Base-by-base conservation (phyloP, 2,797 vertebrate genomes). In the Poeciliopsis gracilis region DNA sequence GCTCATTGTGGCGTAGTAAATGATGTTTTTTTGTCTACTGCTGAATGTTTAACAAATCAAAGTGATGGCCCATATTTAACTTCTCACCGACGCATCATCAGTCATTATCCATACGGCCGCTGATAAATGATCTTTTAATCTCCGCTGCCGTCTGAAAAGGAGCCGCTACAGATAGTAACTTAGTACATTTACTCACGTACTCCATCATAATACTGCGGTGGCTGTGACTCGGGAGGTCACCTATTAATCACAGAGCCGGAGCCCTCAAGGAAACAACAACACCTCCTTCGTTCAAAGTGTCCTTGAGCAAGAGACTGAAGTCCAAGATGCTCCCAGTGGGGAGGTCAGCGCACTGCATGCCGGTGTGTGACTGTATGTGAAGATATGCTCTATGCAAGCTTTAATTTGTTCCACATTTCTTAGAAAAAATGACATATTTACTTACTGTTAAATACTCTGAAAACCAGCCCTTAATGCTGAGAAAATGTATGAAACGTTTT, bases 1-100 rank as follows among this genome's bases (percentile, higher is more conserved):
- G 77, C 84, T 93, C 88, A 87, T 53, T 77, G 85, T 90, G 83
- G 80, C 83, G 76, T 81, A 73, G 77, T 83, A 86, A 89, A 90
- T 89, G 8, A 87, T 83, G 84, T 23, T 74, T 84, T 81, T 86
- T 69, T 76, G 80, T 88, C 82, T 81, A 15, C 69, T 77, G 85
- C 80, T 73, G 38, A 33, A 49, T 79, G 80, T 82, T 81, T 86
- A 90, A 92, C 83, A 89, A 90, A 89, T 81, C 78, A 86, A 84
- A 77, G 72, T 23, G 81, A 87, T 81, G 36, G 77, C 81, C 80
- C 86, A 53, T 75, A 87, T 85, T 82, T 90, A 88, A 70, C 83
- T 70, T 84, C 45, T 73, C 53, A 75, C 47, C 76, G 80, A 86
- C 71, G 73, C n/a, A 43, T 53, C 79, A 89, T 90, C 85, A 87